Evolutionary conservation across 1,140 invertebrate species (phyloP).

Genomic region (Phenacoccus solenopsis): DNA sequence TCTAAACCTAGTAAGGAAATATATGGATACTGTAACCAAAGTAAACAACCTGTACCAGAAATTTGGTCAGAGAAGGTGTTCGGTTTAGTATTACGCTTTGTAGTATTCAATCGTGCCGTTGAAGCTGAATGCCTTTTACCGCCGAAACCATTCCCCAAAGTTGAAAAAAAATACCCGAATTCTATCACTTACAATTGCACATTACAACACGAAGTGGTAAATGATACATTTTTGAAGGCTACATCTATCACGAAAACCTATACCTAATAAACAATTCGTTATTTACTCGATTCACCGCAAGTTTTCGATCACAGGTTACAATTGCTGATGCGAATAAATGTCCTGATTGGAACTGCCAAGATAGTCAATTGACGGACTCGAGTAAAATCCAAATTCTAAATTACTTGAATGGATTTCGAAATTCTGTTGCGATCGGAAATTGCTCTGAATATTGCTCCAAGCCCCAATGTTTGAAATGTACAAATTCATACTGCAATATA

Average conservation of each 20-base stretch:
- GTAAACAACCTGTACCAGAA: too few species aligned
- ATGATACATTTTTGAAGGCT: too few species aligned
- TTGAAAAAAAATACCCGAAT: too few species aligned
- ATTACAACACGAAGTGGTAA: background rate
- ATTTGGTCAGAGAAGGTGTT: too few species aligned
- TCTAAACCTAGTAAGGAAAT: too few species aligned
- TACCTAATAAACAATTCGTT: background rate
- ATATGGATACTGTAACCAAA: too few species aligned
- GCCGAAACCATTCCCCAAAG: too few species aligned
- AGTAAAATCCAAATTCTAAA: background rate
- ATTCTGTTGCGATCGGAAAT: background rate
- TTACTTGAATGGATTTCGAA: background rate
- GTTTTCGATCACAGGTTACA: too few species aligned
- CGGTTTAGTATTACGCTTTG: too few species aligned
- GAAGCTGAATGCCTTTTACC: too few species aligned
- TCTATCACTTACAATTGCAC: background rate
- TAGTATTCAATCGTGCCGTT: too few species aligned
- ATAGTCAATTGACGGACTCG: background rate
- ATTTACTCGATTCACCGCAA: background rate
- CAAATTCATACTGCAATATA: background rate
- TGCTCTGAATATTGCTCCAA: background rate
- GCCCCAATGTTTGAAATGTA: background rate
- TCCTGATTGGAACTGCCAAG: background rate
- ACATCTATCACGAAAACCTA: too few species aligned
- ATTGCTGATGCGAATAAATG: background rate